phyloP scores from a whole-genome alignment of 2,797 vertebrate species.

The Capromys pilorides region DNA sequence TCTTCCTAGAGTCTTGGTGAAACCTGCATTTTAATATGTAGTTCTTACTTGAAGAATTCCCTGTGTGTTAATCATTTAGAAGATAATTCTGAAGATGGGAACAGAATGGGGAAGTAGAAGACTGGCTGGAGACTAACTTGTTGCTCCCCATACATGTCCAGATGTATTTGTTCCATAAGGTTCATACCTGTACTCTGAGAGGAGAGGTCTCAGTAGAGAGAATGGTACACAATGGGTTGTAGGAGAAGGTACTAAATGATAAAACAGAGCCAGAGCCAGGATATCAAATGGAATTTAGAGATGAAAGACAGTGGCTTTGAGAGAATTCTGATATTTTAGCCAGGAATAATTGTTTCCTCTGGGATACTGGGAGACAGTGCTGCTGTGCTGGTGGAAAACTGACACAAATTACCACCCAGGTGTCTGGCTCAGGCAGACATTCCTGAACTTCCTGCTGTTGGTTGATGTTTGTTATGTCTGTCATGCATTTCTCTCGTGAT shows the following conservation, averaged over 20 bases:
- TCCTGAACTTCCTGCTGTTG: background rate
- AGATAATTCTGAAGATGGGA: background rate
- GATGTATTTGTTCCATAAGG: background rate
- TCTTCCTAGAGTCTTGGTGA: background rate
- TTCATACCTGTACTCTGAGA: background rate
- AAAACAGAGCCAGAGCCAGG: background rate
- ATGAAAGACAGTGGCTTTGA: background rate
- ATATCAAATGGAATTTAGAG: background rate
- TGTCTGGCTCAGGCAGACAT: background rate
- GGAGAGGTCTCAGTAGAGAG: background rate
- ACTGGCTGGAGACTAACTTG: background rate
- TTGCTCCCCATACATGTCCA: background rate
- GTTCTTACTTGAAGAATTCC: background rate
- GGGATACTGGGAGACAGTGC: background rate
- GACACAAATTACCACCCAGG: no score
- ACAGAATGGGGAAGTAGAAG: background rate
- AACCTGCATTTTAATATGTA: constrained; percentile 27
- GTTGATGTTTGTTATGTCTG: background rate
- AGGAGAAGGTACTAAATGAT: background rate
- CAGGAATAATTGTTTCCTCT: background rate
- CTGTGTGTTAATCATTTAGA: background rate
- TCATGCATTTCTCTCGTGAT: background rate
- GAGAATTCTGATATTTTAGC: background rate
- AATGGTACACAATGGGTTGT: background rate
- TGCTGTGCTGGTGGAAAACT: background rate